Evolutionary conservation across 2,888 invertebrate genomes (phyloP), one percentile per base, ranked within the genome.

Genomic region (Lasius platythorax): DNA sequence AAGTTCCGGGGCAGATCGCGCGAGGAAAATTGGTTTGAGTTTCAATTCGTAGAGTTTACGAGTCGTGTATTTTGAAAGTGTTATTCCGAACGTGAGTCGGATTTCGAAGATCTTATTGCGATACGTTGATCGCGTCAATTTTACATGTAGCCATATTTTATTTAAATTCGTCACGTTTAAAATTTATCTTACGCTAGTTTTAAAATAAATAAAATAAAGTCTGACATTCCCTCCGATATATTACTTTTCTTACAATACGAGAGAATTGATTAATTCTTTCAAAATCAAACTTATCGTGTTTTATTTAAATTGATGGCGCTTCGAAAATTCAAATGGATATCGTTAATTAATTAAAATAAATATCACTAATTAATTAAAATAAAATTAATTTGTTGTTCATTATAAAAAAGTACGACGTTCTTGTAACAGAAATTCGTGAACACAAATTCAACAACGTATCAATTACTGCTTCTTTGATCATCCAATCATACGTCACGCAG

Each of bases 41-140:
- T 79, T 79, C 79, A 58, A 79, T 72, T 72, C 33, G 18, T 46
- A 23, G 33, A 46, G 72, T 61, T 79, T 72, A 61, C 61, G 37
- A 61, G 43, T 11, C 33, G 12, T 33, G 33, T 12, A 68, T 72
- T 50, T 64, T 30, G 28, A n/a, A 67, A 40, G 2, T 23, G 12
- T 79, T 72, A 58, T 61, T 61, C 8, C 15, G 11, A 43, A 43
- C 23, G 58, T n/a, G 11, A 72, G 11, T 56, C 6, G 58, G 11
- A 9, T 33, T n/a, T 72, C 12, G 15, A 72, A 43, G n/a, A 50
- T 8, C 28, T 28, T 18, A 33, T 64, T 28, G 76, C 23, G 12
- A 67, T 53, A 28, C 28, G 18, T n/a, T 56, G 23, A 46, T 79
- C 1, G 43, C 15, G 8, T 33, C 43, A 46, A 46, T 67, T 58